Conservation (phyloP, 2,888 invertebrate genomes). For the Mamestra brassicae region DNA sequence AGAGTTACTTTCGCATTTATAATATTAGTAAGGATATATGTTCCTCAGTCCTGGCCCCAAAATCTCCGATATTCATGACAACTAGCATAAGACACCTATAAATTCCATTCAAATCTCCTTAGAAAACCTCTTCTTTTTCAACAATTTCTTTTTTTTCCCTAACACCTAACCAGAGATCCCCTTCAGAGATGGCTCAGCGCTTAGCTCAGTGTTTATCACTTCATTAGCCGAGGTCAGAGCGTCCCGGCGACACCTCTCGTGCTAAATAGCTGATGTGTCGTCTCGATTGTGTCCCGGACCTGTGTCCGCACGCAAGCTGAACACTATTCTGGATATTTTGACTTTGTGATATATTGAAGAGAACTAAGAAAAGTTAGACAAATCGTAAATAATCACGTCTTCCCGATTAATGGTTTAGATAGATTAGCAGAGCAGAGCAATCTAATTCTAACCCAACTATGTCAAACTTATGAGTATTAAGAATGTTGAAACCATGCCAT, state of each 20-base stretch:
- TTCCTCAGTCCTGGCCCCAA: no score
- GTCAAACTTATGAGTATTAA: no score
- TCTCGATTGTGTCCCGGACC: constrained; percentile 75
- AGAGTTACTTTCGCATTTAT: no score
- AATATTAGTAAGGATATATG: no score
- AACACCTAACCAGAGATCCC: constrained; percentile 54
- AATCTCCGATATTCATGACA: no score
- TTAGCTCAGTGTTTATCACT: constrained; percentile 68
- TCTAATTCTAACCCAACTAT: not conserved
- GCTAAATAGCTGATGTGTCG: constrained; percentile 82
- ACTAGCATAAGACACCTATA: not conserved
- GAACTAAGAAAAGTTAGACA: not conserved
- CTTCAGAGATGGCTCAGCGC: constrained; percentile 58
- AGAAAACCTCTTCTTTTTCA: not conserved
- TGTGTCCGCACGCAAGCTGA: constrained; percentile 58
- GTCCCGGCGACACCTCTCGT: constrained; percentile 81
- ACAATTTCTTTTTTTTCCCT: not conserved
- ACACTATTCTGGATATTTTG: constrained; percentile 41
- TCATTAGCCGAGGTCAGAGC: constrained; percentile 66
- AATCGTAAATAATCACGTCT: not conserved
- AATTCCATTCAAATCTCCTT: not conserved
- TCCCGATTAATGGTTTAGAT: not conserved
- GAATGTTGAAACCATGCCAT: no score
- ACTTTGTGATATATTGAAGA: not conserved
- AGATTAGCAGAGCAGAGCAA: not conserved